Evolutionary conservation across 2,797 vertebrate genomes (phyloP).

Genomic region (Cuculus canorus): DNA sequence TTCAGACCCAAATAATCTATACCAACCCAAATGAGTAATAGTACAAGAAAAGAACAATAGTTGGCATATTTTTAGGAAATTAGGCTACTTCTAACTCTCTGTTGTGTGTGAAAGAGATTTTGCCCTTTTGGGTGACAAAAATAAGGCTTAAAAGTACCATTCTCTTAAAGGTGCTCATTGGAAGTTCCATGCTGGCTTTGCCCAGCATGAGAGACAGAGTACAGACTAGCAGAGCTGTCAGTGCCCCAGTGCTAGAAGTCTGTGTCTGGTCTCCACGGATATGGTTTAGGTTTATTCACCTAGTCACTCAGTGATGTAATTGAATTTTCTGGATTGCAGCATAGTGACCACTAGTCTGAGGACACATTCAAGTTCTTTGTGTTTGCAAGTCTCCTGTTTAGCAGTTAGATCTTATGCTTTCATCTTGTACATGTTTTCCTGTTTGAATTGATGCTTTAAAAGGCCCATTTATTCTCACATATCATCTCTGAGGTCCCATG

Average conservation of each 20-base stretch:
- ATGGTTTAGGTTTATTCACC: neutral
- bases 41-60: neutral
- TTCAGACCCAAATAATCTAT: neutral
- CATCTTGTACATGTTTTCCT: neutral
- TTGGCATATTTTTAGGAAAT: neutral
- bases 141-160: neutral
- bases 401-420: neutral
- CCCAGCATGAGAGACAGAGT: neutral
- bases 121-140: neutral
- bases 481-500: neutral
- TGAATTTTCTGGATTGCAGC: neutral
- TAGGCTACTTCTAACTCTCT: neutral
- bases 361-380: neutral
- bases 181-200: neutral
- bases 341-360: neutral
- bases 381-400: neutral
- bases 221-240: neutral
- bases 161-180: neutral
- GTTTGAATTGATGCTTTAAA: neutral
- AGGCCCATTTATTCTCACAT: neutral
- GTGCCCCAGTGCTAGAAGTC: neutral
- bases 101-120: neutral
- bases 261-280: neutral
- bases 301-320: neutral
- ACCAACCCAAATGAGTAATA: neutral